phyloP scores from a whole-genome alignment of 1,140 invertebrate species.

The Eupeodes corollae region DNA sequence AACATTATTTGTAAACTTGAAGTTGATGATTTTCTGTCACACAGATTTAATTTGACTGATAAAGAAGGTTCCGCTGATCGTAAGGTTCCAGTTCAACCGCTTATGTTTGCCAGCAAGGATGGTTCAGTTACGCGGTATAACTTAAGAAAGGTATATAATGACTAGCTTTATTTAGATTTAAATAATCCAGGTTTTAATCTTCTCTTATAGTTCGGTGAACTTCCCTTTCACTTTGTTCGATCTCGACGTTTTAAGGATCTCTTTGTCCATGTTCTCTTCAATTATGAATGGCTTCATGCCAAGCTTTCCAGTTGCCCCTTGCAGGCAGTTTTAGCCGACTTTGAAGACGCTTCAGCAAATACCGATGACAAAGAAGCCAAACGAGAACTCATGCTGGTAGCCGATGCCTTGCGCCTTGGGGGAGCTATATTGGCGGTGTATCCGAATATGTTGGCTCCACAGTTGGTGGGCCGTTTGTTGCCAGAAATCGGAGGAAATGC shows the following conservation, averaged over 20 bases:
- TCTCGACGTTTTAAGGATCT: slow-evolving; percentile 85
- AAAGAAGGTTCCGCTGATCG: slow-evolving; percentile 88
- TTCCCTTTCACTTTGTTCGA: slow-evolving; percentile 88
- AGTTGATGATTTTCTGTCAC: slow-evolving; percentile 11
- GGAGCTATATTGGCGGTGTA: slow-evolving; percentile 81
- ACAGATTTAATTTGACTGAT: slow-evolving; percentile 69
- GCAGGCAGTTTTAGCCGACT: slow-evolving; percentile 87
- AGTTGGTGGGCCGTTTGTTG: slow-evolving; percentile 82
- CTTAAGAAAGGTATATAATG: slow-evolving; percentile 75
- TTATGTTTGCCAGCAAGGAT: slow-evolving; percentile 84
- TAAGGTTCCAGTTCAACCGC: slow-evolving; percentile 89
- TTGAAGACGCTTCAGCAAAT: slow-evolving; percentile 83
- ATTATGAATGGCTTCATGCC: slow-evolving; percentile 95
- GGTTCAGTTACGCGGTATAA: slow-evolving; percentile 78
- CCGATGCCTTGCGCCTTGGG: slow-evolving; percentile 85
- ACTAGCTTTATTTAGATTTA: background rate
- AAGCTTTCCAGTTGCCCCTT: slow-evolving; percentile 91
- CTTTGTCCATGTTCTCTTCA: slow-evolving; percentile 89
- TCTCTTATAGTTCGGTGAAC: slow-evolving; percentile 70
- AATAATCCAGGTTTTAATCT: background rate
- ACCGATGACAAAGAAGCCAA: slow-evolving; percentile 75
- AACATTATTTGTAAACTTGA: background rate
- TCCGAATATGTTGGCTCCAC: slow-evolving; percentile 92
- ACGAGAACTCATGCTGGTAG: slow-evolving; percentile 85
- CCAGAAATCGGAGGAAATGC: slow-evolving; percentile 73